These are phyloP conservation scores for Bucco capensis DNA, from an alignment of 2,113 vertebrate genomes.

Conservation along the genomic window DNA sequence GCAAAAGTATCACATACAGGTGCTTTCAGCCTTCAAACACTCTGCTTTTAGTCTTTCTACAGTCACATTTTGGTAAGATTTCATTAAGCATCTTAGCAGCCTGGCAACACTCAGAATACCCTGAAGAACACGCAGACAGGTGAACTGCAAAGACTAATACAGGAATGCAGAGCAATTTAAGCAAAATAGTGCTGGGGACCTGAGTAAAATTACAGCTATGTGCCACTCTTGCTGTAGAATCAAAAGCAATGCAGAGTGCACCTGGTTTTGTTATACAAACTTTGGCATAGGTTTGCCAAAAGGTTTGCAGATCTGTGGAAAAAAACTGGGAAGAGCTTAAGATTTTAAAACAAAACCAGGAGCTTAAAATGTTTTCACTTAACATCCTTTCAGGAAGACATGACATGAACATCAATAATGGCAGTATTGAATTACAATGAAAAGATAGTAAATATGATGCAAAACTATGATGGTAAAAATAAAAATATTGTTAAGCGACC, in stretches of 20 bases:
- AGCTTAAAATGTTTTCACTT: not conserved
- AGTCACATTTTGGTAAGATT: not conserved
- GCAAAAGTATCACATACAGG: not conserved
- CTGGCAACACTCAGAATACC: not conserved
- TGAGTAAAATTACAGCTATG: constrained; percentile 1
- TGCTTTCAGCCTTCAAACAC: not conserved
- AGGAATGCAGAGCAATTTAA: not conserved
- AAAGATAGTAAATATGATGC: not conserved
- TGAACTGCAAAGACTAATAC: not conserved
- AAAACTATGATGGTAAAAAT: not conserved
- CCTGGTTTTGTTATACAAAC: not conserved
- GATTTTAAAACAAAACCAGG: not conserved
- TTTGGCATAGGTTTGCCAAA: not conserved
- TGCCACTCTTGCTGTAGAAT: not conserved
- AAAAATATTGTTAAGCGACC: not conserved
- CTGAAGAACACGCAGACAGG: not conserved
- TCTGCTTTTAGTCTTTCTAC: not conserved
- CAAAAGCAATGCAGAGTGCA: not conserved
- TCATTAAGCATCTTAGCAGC: not conserved
- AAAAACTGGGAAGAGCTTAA: not conserved
- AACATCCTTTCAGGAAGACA: not conserved
- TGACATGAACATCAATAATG: not conserved
- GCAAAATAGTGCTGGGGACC: not conserved
- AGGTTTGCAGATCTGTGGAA: not conserved
- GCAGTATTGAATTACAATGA: not conserved